Base-by-base conservation (phyloP, 1,140 invertebrate genomes). In the Orchesella cincta region DNA sequence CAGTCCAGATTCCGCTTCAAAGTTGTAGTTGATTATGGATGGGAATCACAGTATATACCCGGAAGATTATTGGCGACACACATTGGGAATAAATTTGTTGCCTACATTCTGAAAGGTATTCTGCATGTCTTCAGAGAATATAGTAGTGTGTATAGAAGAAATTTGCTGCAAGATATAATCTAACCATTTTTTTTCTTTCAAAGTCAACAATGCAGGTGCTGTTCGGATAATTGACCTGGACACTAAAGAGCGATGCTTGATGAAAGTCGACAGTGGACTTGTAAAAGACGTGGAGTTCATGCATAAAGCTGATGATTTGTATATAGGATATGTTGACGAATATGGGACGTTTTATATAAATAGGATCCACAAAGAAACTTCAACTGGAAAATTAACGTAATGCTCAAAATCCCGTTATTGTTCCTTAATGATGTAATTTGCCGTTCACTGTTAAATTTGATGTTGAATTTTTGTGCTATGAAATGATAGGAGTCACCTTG, bases 261-360 rank as follows among this genome's bases (percentile, higher is more conserved):
- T 98, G n/a, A 95, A 94, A 85, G 93, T 93, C 54, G 93, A 95
- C 87, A 88, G 89, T 73, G 93, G 94, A 33, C 87, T 91, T 83
- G 92, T 98, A 36, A 90, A 93, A 84, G 96, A 98, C 86, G 84
- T 98, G 28, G 89, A 94, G 12, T 98, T 98, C 88, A 94, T 96
- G 23, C 91, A 94, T 83, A 90, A 92, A 31, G 88, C 89, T 31
- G 87, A 89, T 73, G 90, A 93, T 83, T 90, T 94, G 28, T 88
- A 96, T 74, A 86, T 98, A 18, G 95, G 92, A 0, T 93, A 91
- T 82, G 92, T 97, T 51, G 96, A 98, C 87, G 91, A 92, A 83
- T 88, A 88, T 75, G 94, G 94, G 39, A 92, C 90, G 86, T 88
- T 93, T 62, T 93, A 91, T 86, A 90, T 96, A 72, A 91, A 96